Conservation (phyloP, 2,797 vertebrate genomes). For the Parauchenoglanis punctatus region DNA sequence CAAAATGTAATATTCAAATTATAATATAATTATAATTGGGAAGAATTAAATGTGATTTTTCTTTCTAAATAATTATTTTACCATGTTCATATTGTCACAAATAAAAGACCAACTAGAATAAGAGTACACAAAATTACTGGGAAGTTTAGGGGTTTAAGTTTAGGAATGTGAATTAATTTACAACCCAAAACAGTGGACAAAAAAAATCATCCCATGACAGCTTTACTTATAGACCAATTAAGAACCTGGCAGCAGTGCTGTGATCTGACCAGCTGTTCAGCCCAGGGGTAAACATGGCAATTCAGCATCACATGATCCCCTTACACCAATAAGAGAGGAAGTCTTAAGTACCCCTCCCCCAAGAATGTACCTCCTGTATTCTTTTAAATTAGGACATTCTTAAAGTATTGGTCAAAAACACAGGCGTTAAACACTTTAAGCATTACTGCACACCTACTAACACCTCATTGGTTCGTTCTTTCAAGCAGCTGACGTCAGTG, state of each 20-base stretch:
- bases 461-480: not conserved
- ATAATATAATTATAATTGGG: not conserved
- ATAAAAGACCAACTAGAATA: not conserved
- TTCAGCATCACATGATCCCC: constrained; percentile 44
- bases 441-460: constrained; percentile 7
- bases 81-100: not conserved
- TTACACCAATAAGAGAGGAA: constrained; percentile 46
- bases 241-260: constrained; percentile 16
- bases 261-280: constrained; percentile 55
- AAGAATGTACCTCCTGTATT: constrained; percentile 46
- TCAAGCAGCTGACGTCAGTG: not conserved
- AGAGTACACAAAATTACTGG: not conserved
- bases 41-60: not conserved
- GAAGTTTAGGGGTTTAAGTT: not conserved
- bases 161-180: not conserved
- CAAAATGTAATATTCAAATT: not conserved
- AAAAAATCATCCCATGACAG: not conserved
- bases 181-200: not conserved
- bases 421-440: not conserved
- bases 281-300: constrained; percentile 52
- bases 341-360: constrained; percentile 49
- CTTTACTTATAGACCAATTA: not conserved
- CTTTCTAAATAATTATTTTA: not conserved
- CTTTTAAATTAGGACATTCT: constrained; percentile 41
- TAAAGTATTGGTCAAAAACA: constrained; percentile 35